Conservation (phyloP, 2,113 vertebrate species). For the Erinaceus europaeus region DNA sequence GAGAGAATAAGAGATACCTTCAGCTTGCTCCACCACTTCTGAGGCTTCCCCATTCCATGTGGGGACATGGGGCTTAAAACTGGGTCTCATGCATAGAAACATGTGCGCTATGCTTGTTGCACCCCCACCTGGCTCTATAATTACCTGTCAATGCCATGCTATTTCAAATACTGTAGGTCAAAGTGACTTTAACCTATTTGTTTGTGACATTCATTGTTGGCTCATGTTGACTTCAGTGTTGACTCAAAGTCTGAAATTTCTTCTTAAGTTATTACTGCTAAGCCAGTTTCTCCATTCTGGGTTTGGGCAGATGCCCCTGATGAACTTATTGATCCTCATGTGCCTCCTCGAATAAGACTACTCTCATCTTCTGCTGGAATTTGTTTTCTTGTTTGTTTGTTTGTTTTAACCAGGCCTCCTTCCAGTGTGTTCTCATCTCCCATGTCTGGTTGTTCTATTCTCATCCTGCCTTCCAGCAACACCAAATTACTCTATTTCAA, state of each 20-base stretch:
- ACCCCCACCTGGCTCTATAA: too few relatives aligned
- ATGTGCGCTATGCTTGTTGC: too few relatives aligned
- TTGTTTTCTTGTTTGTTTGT: conserved; percentile 13
- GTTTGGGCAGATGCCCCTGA: background rate
- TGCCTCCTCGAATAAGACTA: background rate
- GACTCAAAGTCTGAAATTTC: conserved; percentile 8
- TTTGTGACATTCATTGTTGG: background rate
- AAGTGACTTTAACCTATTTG: background rate
- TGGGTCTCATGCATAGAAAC: too few relatives aligned
- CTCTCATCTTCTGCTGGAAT: background rate
- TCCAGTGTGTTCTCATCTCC: background rate
- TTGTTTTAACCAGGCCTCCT: background rate
- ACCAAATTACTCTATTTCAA: conserved; percentile 52
- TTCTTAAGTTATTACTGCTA: background rate
- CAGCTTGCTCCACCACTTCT: too few relatives aligned
- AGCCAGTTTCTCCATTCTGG: background rate
- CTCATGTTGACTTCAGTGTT: background rate
- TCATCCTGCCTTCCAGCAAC: conserved; percentile 27
- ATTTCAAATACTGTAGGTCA: background rate
- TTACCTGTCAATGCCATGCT: too few relatives aligned
- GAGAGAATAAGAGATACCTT: too few relatives aligned
- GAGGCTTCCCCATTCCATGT: too few relatives aligned
- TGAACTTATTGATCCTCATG: background rate
- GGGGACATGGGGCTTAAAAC: too few relatives aligned
- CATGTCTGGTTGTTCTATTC: conserved; percentile 37